Base-by-base conservation (phyloP, 2,113 vertebrate genomes). In the Pseudopodoces humilis region DNA sequence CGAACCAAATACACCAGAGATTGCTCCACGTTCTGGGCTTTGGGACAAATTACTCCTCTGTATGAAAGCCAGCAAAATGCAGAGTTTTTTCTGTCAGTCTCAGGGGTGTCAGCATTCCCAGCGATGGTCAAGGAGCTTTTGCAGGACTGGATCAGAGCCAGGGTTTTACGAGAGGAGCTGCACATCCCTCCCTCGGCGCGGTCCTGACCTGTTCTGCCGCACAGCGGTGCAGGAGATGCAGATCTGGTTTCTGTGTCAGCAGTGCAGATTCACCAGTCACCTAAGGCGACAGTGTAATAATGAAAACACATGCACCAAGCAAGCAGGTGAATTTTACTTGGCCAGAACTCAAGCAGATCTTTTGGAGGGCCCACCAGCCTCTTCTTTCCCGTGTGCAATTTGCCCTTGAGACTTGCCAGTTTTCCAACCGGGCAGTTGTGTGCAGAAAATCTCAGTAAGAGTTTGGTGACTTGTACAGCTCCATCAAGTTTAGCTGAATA, bases 401-500 rank as follows among this genome's bases (percentile, higher is more conserved):
- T 83, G 71, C 56, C 80, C 85, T 92, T 84, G 85, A 94, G 76
- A 83, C 30, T 35, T 0, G 0, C 24, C 0, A 0, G 4, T 87
- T 94, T 92, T 93, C 68, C 59, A 81, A 13, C 37, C 6, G 6
- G 60, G 68, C 35, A 11, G 24, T 4, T 77, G 47, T 33, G 50
- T 52, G 60, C 2, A 1, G 60, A 67, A 92, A 90, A 78, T 83
- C 83, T 50, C 78, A 58, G 76, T 15, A 64, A 83, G 68, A n/a
- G 47, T 95, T 79, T n/a, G 83, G 90, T 75, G 86, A 49, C 76
- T 94, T 46, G 64, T 71, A 46, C 15, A 52, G 60, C 56, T 90
- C 80, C 83, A 94, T 93, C 94, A 88, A 79, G 84, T 96, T 93
- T 76, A 8, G 11, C 64, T 90, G 85, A 96, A 67, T 68, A 83